phyloP scores from a whole-genome alignment of 2,113 vertebrate genomes.

The Paedocypris sp. region DNA sequence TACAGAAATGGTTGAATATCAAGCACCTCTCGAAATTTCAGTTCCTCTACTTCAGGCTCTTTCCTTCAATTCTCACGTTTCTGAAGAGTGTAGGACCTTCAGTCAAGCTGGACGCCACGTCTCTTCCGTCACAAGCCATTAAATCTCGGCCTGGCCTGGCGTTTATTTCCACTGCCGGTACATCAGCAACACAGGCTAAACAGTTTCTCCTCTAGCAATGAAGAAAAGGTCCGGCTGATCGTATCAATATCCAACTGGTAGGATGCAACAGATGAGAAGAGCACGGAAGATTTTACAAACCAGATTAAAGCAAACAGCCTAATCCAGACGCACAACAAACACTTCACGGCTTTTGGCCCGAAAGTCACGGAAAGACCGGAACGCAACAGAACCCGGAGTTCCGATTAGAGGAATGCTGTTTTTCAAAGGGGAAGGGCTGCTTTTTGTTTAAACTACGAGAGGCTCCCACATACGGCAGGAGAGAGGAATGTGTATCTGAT shows the following conservation, averaged over 20 bases:
- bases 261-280: not conserved
- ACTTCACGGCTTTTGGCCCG: not conserved
- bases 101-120: not conserved
- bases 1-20: too few species aligned
- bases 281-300: not conserved
- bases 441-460: conserved; percentile 24
- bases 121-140: not conserved
- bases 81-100: not conserved
- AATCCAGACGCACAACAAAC: not conserved
- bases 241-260: not conserved
- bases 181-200: not conserved
- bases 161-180: not conserved
- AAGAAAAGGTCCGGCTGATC: not conserved
- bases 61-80: not conserved
- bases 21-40: too few species aligned
- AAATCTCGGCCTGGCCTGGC: not conserved
- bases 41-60: not conserved
- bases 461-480: conserved; percentile 21
- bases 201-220: not conserved
- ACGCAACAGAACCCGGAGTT: not conserved
- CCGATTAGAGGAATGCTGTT: conserved; percentile 18
- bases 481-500: conserved; percentile 28
- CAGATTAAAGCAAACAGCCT: not conserved
- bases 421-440: not conserved
- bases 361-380: conserved; percentile 1